A percentile compares a stretch with the other conserved stretches of the same genome.
phyloP scores from a whole-genome alignment of 1,140 invertebrate genomes.

The Trichoplusia ni region DNA sequence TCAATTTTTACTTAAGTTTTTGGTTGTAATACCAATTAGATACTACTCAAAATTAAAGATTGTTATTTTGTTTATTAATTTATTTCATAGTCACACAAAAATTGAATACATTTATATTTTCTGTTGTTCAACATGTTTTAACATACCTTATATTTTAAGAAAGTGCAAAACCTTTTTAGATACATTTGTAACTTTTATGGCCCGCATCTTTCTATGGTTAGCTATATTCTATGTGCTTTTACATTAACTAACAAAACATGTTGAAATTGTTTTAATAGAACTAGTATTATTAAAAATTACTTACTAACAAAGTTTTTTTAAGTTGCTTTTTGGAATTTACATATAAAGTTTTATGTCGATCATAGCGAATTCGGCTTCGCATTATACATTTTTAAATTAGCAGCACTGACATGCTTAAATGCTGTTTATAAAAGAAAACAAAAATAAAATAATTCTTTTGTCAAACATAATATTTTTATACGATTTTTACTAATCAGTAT shows the following conservation, averaged over 20 bases:
- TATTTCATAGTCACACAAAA: conserved; percentile 52
- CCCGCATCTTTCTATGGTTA: conserved; percentile 10
- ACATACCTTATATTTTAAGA: conserved; percentile 22
- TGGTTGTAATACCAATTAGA: conserved; percentile 24
- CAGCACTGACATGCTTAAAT: conserved; percentile 7
- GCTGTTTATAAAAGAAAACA: conserved; percentile 6
- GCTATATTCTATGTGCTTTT: conserved; percentile 24
- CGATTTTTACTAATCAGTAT: background rate
- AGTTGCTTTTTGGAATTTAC: conserved; percentile 15
- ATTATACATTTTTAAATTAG: conserved; percentile 22
- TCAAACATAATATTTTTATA: conserved; percentile 6
- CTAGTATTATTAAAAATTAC: conserved; percentile 32
- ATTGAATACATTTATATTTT: conserved; percentile 44
- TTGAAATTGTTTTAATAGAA: conserved; percentile 41
- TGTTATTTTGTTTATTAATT: conserved; percentile 39
- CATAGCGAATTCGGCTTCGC: background rate
- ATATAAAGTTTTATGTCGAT: conserved; percentile 10
- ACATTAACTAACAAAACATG: conserved; percentile 46
- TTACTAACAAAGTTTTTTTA: conserved; percentile 28
- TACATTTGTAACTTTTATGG: conserved; percentile 19
- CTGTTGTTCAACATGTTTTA: conserved; percentile 48
- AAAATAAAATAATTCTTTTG: conserved; percentile 1
- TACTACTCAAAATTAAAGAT: conserved; percentile 43
- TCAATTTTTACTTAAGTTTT: too few species aligned
- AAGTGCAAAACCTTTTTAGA: conserved; percentile 19